Conservation (phyloP, 1,140 invertebrate species). For the Drosophila cardini region DNA sequence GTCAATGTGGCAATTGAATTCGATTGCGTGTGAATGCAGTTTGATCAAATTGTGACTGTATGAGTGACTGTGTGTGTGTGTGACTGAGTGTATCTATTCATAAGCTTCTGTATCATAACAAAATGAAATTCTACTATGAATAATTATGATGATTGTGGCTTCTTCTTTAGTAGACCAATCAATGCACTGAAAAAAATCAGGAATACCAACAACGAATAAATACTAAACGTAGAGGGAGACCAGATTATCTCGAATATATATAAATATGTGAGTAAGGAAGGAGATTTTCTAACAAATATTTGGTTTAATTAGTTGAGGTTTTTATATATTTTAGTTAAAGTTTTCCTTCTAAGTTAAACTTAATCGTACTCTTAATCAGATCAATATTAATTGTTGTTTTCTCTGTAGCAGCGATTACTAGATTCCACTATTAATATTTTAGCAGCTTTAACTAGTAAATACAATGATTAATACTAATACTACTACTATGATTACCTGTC, state of each 20-base stretch:
- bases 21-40: constrained; percentile 72
- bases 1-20: constrained; percentile 80
- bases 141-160: neutral
- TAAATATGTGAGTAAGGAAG: no score
- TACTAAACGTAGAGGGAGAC: no score
- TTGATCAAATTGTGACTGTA: constrained; percentile 55
- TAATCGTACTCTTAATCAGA: no score
- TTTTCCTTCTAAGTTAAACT: no score
- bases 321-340: no score
- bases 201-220: no score
- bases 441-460: neutral
- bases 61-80: constrained; percentile 58
- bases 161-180: no score
- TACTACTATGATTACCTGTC: constrained; percentile 1
- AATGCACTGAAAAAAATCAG: no score
- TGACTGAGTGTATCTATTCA: constrained; percentile 57
- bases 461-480: constrained; percentile 12
- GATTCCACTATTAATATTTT: neutral
- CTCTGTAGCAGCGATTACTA: neutral
- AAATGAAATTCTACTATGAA: constrained; percentile 5
- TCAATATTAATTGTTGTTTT: no score
- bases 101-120: neutral
- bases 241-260: no score
- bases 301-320: no score
- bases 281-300: no score